phyloP scores from a whole-genome alignment of 2,888 invertebrate genomes.

The Helicoverpa assulta region DNA sequence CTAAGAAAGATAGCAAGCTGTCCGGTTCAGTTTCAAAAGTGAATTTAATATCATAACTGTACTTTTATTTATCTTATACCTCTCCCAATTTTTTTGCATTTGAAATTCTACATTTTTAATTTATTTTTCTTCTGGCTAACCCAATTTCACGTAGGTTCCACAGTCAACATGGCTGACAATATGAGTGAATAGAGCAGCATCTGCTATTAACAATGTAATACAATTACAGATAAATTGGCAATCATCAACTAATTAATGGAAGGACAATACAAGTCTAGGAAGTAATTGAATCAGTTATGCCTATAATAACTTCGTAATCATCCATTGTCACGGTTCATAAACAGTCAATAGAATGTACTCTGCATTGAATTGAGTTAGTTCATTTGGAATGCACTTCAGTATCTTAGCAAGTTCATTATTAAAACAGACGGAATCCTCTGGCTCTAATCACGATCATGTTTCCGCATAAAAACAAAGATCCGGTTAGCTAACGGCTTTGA shows the following conservation, averaged over 20 bases:
- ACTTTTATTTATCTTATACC: too few species aligned
- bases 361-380: neutral
- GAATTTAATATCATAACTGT: too few species aligned
- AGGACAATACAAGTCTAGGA: neutral
- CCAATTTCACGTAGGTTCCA: too few species aligned
- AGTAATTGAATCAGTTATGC: slow-evolving; percentile 2
- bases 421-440: neutral
- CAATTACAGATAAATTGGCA: slow-evolving; percentile 30
- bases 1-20: too few species aligned
- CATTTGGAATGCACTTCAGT: neutral
- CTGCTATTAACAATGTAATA: slow-evolving; percentile 16
- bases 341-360: neutral
- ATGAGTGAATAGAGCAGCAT: slow-evolving; percentile 2
- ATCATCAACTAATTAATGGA: slow-evolving; percentile 20
- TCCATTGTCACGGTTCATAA: neutral
- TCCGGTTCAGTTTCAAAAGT: too few species aligned
- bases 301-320: neutral
- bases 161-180: neutral
- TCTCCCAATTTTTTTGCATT: too few species aligned
- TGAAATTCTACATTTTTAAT: too few species aligned
- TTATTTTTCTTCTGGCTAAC: too few species aligned
- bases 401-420: neutral
- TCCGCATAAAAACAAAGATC: neutral
- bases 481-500: neutral
- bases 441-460: too few species aligned